Base-by-base conservation (phyloP, 2,797 vertebrate genomes). In the Gallirallus australis region DNA sequence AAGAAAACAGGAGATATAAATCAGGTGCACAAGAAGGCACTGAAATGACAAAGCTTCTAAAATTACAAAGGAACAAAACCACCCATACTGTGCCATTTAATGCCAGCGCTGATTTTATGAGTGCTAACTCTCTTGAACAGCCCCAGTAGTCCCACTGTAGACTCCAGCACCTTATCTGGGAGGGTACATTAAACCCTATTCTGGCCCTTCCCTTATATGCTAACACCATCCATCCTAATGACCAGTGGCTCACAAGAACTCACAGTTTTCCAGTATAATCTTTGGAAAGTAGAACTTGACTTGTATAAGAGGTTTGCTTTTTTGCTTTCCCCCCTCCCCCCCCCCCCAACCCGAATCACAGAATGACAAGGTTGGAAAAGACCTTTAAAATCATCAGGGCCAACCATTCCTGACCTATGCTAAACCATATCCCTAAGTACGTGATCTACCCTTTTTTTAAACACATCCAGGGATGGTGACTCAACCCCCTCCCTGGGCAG, bases 1-100 rank as follows among this genome's bases (percentile, higher is more conserved):
- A 39, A 89, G 27, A 88, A 88, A 94, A 40, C 6, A 28, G 37
- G 17, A 92, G 68, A 61, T 54, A 82, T 4, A 7, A 72, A 71
- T 52, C 63, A 93, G 70, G 48, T 66, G 37, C 35, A 63, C n/a
- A 59, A 63, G 63, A 30, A 28, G 23, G 14, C 61, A 78, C 1
- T 60, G 64, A 84, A 83, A 60, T 81, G 56, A 87, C 59, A 69
- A 88, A 81, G 39, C 20, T 88, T 92, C 92, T 93, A 76, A 86
- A 82, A 73, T 84, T 64, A 56, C 8, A 39, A 52, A 78, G 5
- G 12, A 7, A 37, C 8, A 9, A 71, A 64, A 33, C 42, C 52
- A 53, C 14, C 47, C 3, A 1, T 23, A 47, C 25, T 37, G 15
- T 40, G 21, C 15, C 21, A 61, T 83, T 77, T 86, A 54, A 82